phyloP scores from a whole-genome alignment of 2,797 vertebrate genomes.

The Podargus strigoides region DNA sequence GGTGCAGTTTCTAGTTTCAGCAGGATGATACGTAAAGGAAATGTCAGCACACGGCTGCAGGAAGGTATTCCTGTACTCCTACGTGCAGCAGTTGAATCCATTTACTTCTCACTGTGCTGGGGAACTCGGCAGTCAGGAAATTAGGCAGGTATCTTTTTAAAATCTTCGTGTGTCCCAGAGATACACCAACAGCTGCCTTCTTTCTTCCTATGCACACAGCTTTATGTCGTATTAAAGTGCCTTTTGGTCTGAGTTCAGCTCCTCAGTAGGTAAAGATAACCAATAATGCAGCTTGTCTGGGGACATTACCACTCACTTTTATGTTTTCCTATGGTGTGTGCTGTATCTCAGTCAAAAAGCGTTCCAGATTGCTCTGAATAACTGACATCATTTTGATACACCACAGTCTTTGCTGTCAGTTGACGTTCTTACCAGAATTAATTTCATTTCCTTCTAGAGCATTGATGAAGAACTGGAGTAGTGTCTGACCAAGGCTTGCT shows the following conservation, averaged over 20 bases:
- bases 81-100: neutral
- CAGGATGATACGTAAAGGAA: neutral
- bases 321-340: neutral
- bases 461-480: neutral
- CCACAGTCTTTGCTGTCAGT: neutral
- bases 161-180: neutral
- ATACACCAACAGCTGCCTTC: neutral
- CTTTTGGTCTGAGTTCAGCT: neutral
- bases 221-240: neutral
- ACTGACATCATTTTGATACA: neutral
- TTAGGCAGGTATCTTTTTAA: neutral
- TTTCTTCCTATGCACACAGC: neutral
- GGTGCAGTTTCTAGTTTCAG: neutral
- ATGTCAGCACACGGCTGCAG: neutral
- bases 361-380: neutral
- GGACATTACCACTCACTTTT: neutral
- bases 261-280: neutral
- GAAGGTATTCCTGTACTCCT: neutral
- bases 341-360: neutral
- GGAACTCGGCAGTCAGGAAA: neutral
- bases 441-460: neutral
- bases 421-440: neutral
- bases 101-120: neutral
- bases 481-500: neutral
- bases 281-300: neutral